These are phyloP conservation scores for Adineta ricciae DNA, from an alignment of 2,888 invertebrate genomes.

Conservation along the genomic window DNA sequence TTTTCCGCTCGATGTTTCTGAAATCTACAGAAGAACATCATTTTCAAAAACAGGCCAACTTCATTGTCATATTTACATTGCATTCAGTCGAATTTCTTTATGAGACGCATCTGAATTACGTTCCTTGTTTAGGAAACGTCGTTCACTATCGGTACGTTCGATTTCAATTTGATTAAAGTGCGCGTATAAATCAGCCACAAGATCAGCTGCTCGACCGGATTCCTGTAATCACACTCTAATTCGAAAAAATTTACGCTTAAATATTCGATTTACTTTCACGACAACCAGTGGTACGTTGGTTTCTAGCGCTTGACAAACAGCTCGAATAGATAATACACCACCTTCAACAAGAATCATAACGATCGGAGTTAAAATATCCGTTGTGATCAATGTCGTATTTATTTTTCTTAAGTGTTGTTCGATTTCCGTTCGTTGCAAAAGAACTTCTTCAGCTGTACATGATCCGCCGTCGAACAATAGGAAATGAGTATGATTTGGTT, in stretches of 20 bases:
- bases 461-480: conserved; percentile 2
- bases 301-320: conserved; percentile 13
- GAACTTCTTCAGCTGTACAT: not conserved
- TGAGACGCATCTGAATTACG: not conserved
- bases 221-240: not conserved
- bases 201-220: conserved; percentile 1
- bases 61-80: not conserved
- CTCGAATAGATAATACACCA: not conserved
- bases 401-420: not conserved
- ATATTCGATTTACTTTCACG: too few relatives aligned
- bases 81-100: not conserved
- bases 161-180: not conserved
- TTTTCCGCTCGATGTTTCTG: not conserved
- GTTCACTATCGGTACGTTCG: not conserved
- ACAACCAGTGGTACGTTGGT: not conserved
- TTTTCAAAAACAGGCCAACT: not conserved
- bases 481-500: conserved; percentile 4
- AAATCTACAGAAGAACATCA: not conserved
- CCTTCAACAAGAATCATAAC: conserved; percentile 15
- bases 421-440: not conserved
- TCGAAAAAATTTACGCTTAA: too few relatives aligned
- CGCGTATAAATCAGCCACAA: not conserved
- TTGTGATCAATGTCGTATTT: not conserved
- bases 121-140: not conserved
- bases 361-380: not conserved